phyloP scores from a whole-genome alignment of 2,888 invertebrate genomes.

The Bugula neritina region DNA sequence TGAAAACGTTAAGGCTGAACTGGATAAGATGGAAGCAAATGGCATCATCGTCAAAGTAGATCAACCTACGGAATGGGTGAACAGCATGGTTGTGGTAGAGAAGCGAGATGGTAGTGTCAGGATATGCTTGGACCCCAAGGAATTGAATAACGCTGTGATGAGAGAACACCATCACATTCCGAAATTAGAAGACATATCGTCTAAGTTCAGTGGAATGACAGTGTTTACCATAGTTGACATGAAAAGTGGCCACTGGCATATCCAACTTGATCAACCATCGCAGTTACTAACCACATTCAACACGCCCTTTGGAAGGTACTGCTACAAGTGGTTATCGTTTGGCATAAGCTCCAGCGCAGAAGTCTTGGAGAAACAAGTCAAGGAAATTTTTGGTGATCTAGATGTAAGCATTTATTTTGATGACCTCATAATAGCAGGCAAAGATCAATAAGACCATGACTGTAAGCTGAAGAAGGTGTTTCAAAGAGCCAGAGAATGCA shows the following conservation, averaged over 20 bases:
- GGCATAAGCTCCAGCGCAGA: background rate
- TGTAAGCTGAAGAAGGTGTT: background rate
- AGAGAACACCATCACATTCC: background rate
- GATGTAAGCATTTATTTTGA: background rate
- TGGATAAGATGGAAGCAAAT: no score
- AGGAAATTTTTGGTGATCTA: background rate
- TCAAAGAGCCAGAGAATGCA: background rate
- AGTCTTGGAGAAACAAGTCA: background rate
- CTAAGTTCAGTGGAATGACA: background rate
- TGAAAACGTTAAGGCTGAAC: no score
- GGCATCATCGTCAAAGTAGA: no score
- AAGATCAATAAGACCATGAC: background rate
- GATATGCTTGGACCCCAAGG: no score
- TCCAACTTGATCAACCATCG: background rate
- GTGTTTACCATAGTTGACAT: background rate
- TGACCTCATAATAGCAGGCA: background rate
- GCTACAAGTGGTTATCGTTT: background rate
- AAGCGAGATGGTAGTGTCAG: no score
- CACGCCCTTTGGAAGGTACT: background rate
- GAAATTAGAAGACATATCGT: background rate
- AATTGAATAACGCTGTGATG: background rate
- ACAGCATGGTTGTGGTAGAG: no score
- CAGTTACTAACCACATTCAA: background rate
- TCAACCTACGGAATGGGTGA: no score
- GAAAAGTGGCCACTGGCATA: background rate